Evolutionary conservation across 2,888 invertebrate genomes (phyloP).

Genomic region (Andrena trimmerana): DNA sequence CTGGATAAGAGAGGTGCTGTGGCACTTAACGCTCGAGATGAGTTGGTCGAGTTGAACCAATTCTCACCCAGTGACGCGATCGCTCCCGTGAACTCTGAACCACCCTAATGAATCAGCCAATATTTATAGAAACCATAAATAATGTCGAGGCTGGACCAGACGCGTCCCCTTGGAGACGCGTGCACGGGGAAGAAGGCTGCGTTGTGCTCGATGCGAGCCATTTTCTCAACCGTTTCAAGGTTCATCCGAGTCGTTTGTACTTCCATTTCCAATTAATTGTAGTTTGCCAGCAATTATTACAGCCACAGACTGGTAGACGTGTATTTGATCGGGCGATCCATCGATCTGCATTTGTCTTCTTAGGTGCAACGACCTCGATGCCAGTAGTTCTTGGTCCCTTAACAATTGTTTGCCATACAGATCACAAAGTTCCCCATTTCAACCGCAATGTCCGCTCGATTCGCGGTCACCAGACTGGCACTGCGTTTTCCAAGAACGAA

Average conservation of each 20-base stretch:
- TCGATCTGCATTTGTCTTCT: too few species aligned
- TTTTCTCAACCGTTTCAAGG: background rate
- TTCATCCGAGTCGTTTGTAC: too few species aligned
- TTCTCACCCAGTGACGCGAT: slow-evolving; percentile 73
- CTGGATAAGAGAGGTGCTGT: slow-evolving; percentile 48
- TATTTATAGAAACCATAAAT: slow-evolving; percentile 71
- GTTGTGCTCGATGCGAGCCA: background rate
- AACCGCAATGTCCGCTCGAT: too few species aligned
- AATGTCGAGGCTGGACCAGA: slow-evolving; percentile 27
- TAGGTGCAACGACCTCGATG: too few species aligned
- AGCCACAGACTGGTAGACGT: too few species aligned
- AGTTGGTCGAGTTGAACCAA: slow-evolving; percentile 69
- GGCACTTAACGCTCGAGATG: slow-evolving; percentile 64
- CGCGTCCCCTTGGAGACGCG: background rate
- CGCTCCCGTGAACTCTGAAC: slow-evolving; percentile 70
- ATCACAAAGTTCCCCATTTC: background rate
- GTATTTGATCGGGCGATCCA: too few species aligned
- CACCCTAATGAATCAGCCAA: slow-evolving; percentile 67
- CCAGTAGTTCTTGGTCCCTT: too few species aligned
- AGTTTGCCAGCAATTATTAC: too few species aligned
- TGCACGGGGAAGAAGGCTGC: background rate
- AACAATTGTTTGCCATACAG: too few species aligned
- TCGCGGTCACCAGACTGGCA: too few species aligned
- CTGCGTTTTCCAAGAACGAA: background rate
- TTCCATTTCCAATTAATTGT: too few species aligned